Conservation (phyloP, 2,888 invertebrate genomes). For the Dendrolimus houi region DNA sequence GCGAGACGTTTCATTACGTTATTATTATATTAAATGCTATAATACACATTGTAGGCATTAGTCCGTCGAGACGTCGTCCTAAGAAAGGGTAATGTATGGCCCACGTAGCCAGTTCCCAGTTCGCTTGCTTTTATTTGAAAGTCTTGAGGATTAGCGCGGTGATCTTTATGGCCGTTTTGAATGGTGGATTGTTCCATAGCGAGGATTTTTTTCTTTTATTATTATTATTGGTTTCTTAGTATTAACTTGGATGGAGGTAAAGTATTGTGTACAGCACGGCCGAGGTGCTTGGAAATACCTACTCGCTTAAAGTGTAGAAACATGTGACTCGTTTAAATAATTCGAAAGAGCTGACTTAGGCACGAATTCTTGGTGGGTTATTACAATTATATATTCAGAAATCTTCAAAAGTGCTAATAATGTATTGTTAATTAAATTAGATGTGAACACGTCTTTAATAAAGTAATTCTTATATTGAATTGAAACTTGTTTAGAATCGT, state of each 20-base stretch:
- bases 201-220: constrained; percentile 30
- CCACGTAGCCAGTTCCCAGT: constrained; percentile 1
- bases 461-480: too few relatives aligned
- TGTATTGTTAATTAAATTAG: too few relatives aligned
- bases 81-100: constrained; percentile 56
- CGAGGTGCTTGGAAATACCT: constrained; percentile 15
- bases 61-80: constrained; percentile 53
- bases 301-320: background rate
- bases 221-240: constrained; percentile 31
- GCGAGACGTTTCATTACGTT: constrained; percentile 74
- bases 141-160: constrained; percentile 43
- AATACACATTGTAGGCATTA: constrained; percentile 74
- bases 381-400: background rate
- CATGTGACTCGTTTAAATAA: background rate
- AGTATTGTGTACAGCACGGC: constrained; percentile 29
- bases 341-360: background rate
- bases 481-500: too few relatives aligned
- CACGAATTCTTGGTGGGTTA: background rate
- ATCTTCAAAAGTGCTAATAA: too few relatives aligned
- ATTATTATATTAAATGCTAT: constrained; percentile 77
- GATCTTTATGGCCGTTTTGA: constrained; percentile 51
- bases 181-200: constrained; percentile 49
- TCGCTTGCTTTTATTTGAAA: constrained; percentile 46
- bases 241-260: constrained; percentile 23
- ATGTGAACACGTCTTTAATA: too few relatives aligned